Percentiles rank a stretch among this genome's conserved stretches.
Conservation (phyloP, 1,140 invertebrate genomes). For the Grapholita molesta region DNA sequence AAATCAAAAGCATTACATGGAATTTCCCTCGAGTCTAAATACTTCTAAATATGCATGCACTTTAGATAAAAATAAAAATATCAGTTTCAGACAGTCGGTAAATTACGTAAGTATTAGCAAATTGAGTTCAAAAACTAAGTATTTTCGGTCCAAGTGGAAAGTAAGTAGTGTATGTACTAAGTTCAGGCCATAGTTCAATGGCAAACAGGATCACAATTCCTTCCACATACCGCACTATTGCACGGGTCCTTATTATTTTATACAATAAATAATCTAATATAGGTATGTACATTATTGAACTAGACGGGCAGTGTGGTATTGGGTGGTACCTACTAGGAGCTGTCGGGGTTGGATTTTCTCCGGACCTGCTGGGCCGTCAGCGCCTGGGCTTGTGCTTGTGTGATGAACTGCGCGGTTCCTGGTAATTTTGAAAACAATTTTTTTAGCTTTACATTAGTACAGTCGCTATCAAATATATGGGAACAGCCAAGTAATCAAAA, state of each 20-base stretch:
- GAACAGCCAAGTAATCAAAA: no score
- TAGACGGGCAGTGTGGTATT: conserved; percentile 45
- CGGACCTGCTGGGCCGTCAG: conserved; percentile 63
- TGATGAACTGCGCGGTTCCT: conserved; percentile 66
- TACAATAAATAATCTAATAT: conserved; percentile 31
- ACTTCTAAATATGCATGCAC: not conserved
- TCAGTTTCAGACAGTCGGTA: no score
- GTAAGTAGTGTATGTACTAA: not conserved
- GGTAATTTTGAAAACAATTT: conserved; percentile 24
- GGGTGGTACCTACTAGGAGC: conserved; percentile 58
- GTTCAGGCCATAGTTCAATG: not conserved
- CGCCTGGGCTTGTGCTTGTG: conserved; percentile 55
- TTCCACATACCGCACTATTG: not conserved
- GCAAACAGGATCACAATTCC: not conserved
- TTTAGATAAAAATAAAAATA: no score
- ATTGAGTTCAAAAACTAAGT: not conserved
- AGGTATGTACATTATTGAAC: conserved; percentile 50
- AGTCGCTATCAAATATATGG: no score
- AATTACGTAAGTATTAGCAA: not conserved
- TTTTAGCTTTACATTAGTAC: no score
- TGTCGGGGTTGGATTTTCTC: conserved; percentile 68
- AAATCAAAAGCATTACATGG: not conserved
- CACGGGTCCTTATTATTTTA: not conserved
- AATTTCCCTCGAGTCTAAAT: not conserved
- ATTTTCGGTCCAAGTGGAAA: not conserved